phyloP scores from a whole-genome alignment of 2,888 invertebrate genomes.

The Sphinx pinastri region DNA sequence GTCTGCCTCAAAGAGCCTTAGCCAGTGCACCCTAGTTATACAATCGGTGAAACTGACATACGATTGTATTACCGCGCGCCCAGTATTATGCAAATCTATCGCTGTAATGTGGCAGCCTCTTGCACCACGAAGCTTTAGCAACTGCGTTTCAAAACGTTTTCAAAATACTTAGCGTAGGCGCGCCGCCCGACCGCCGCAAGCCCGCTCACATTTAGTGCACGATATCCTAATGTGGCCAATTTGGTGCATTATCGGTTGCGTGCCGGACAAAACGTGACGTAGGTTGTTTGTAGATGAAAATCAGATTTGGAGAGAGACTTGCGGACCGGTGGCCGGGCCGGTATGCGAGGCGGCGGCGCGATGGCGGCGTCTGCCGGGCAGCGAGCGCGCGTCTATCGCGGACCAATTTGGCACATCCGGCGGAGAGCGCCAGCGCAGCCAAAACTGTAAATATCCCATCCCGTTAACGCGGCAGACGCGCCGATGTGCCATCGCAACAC shows the following conservation, averaged over 20 bases:
- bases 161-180: constrained; percentile 72
- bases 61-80: constrained; percentile 67
- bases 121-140: constrained; percentile 79
- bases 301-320: constrained; percentile 63
- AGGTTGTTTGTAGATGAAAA: constrained; percentile 50
- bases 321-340: constrained; percentile 68
- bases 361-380: constrained; percentile 77
- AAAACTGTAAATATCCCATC: constrained; percentile 74
- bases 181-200: constrained; percentile 52
- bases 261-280: constrained; percentile 49
- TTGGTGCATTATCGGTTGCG: constrained; percentile 45
- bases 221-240: constrained; percentile 42
- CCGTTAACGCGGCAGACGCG: constrained; percentile 56
- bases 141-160: constrained; percentile 80
- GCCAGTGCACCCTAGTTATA: constrained; percentile 59
- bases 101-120: constrained; percentile 73
- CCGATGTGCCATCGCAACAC: constrained; percentile 49
- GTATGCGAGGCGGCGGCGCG: constrained; percentile 75
- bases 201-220: constrained; percentile 48
- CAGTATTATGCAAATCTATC: constrained; percentile 79
- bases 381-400: constrained; percentile 70
- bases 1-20: constrained; percentile 30
- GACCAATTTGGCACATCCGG: constrained; percentile 83
- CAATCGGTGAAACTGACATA: constrained; percentile 65
- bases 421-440: constrained; percentile 66